phyloP scores from a whole-genome alignment of 2,113 vertebrate species.

The Poecilia latipinna region DNA sequence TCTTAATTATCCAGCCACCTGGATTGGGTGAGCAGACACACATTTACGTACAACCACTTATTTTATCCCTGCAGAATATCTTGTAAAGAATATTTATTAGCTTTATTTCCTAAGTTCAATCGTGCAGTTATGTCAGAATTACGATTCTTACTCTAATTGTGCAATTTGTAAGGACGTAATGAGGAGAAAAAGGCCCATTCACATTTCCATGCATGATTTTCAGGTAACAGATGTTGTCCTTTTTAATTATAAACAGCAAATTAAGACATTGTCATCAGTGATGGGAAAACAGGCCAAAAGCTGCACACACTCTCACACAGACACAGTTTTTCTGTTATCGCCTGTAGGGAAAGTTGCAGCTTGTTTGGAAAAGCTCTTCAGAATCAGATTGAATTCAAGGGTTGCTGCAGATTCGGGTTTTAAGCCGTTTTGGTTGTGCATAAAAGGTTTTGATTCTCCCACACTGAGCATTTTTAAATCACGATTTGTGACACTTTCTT shows the following conservation, averaged over 20 bases:
- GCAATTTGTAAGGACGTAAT: not conserved
- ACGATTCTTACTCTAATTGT: conserved; percentile 9
- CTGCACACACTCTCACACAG: conserved; percentile 9
- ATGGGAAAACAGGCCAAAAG: conserved; percentile 33
- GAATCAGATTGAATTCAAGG: conserved; percentile 39
- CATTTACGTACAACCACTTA: conserved; percentile 5
- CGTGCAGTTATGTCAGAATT: not conserved
- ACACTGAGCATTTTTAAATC: not conserved
- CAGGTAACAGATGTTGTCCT: conserved; percentile 58
- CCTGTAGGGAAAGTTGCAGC: conserved; percentile 22
- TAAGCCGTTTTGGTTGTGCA: not conserved
- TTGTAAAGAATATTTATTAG: not conserved
- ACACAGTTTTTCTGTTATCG: conserved; percentile 20
- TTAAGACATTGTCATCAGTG: conserved; percentile 45
- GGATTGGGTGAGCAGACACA: conserved; percentile 30
- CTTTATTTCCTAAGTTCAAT: not conserved
- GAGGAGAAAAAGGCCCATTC: not conserved
- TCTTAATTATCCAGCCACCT: conserved; percentile 74
- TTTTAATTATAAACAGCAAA: conserved; percentile 64
- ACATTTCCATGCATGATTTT: conserved; percentile 16
- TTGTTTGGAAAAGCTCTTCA: conserved; percentile 33
- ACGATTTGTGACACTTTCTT: not conserved
- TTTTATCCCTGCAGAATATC: not conserved
- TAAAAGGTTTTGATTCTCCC: not conserved
- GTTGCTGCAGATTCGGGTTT: conserved; percentile 17